Evolutionary conservation across 1,140 invertebrate genomes (phyloP), one percentile per base, ranked within the genome.

Genomic region (Oscheius sp.): DNA sequence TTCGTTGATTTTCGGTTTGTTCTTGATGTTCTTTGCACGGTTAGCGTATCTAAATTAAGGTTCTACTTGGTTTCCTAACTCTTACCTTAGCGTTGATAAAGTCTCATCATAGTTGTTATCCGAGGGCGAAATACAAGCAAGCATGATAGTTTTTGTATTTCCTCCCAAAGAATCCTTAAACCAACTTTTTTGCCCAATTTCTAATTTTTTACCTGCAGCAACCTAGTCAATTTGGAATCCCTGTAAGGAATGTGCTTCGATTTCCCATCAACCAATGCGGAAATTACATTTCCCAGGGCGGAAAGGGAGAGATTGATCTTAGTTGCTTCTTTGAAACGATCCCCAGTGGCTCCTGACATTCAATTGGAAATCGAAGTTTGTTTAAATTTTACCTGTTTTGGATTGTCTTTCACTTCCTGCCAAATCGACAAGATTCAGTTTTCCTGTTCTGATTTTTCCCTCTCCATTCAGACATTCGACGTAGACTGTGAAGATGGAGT

Each of bases 61-160:
- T 59, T 10, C 13, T 42, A 42, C 10, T 42, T 10, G n/a, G n/a
- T 10, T 42, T n/a, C 38, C 38, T 10, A 42, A 42, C 10, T 32
- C 36, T n/a, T 7, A 63, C 61, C 61, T 63, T 55, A 91, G 85
- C 28, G 91, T 90, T 77, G 90, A 90, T 18, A 91, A 83, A 0
- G 92, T 93, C 83, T 93, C 90, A 18, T 89, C 90, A 84, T 90
- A 92, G 85, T 93, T 91, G 83, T 91, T 89, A 84, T 91, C 89
- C 10, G 91, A 90, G 1, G 91, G 91, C 79, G 91, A 91, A 32
- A 92, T 89, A 23, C 94, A 95, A 18, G 94, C 94, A 49, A 97
- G 91, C 94, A 97, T 97, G 42, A 96, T 91, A 18, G 94, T 97
- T 85, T 93, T 94, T 49, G 94, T 93, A 88, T 97, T 97, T 18